A percentile compares a stretch with the other conserved stretches of the same genome.
These are phyloP conservation scores for Brachionus koreanus DNA, from an alignment of 1,140 invertebrate genomes.

Conservation along the genomic window DNA sequence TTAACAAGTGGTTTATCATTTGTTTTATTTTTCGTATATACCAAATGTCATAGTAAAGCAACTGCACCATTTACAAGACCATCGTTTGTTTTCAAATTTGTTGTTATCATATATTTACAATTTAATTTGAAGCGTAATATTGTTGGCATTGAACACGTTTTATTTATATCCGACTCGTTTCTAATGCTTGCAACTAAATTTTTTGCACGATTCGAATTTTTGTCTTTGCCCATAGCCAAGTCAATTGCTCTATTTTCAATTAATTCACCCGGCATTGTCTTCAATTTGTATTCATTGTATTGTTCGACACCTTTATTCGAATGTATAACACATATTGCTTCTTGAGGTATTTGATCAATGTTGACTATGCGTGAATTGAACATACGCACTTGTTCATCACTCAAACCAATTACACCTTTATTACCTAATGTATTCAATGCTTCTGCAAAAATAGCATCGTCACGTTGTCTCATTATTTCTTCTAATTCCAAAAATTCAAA, in stretches of 20 bases:
- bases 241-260: background rate
- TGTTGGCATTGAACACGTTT: background rate
- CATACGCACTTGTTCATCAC: background rate
- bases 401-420: background rate
- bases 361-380: background rate
- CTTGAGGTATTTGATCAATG: background rate
- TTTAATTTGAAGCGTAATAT: background rate
- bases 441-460: background rate
- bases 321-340: background rate
- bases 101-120: background rate
- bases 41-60: background rate
- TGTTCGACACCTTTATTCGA: background rate
- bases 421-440: background rate
- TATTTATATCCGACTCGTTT: background rate
- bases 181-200: background rate
- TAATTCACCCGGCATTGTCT: background rate
- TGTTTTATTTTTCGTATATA: background rate
- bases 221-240: background rate
- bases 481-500: background rate
- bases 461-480: conserved; percentile 18
- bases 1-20: background rate
- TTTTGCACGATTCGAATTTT: background rate
- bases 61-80: background rate
- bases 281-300: background rate
- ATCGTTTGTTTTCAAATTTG: background rate